Evolutionary conservation across 2,113 vertebrate species (phyloP).

Genomic region (Junco hyemalis): DNA sequence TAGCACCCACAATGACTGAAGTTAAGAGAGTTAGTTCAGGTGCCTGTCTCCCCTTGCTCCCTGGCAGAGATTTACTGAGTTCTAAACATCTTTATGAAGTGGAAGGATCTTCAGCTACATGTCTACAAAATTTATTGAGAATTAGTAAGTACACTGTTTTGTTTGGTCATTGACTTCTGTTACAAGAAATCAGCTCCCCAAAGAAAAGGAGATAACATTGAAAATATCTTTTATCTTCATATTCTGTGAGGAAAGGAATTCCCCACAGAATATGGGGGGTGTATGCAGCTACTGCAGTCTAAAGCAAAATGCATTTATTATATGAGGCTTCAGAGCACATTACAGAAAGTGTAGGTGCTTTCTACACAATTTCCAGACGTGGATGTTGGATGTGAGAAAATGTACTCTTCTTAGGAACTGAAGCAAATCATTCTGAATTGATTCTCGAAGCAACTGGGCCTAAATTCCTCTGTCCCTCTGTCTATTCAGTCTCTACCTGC

Average conservation of each 20-base stretch:
- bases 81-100: background rate
- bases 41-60: background rate
- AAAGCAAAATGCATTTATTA: background rate
- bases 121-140: background rate
- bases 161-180: background rate
- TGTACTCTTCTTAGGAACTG: background rate
- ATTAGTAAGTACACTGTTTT: background rate
- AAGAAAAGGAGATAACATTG: background rate
- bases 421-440: background rate
- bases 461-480: background rate
- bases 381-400: background rate
- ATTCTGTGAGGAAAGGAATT: background rate
- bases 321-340: background rate
- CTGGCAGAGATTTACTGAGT: background rate
- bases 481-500: background rate
- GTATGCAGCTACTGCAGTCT: background rate
- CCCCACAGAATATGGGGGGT: background rate
- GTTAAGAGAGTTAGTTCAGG: slow-evolving; percentile 8
- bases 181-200: background rate
- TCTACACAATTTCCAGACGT: background rate
- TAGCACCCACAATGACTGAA: background rate
- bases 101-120: background rate
- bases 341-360: background rate
- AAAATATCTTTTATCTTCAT: background rate
- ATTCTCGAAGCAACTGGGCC: background rate